Evolutionary conservation across 2,113 vertebrate species (phyloP).

Genomic region (Saguinus midas): DNA sequence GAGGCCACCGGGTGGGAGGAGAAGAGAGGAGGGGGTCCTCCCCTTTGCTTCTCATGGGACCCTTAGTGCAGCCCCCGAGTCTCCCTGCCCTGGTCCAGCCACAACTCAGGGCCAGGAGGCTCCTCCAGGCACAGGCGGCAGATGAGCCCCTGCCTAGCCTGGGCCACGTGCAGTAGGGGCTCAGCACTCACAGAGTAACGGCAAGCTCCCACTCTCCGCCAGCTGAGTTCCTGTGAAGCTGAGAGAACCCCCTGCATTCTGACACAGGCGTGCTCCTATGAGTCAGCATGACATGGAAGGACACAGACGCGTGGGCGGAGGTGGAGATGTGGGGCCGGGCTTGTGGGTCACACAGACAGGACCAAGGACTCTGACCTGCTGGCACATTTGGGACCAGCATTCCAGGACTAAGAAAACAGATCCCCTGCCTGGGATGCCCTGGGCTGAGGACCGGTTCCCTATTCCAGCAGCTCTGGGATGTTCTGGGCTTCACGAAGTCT

Average conservation of each 20-base stretch:
- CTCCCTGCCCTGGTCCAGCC: neutral
- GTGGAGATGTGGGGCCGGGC: neutral
- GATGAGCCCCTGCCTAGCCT: neutral
- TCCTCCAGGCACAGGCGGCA: neutral
- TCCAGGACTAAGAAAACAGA: neutral
- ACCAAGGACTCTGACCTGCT: neutral
- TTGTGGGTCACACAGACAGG: neutral
- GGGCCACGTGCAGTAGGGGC: neutral
- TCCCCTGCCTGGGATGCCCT: neutral
- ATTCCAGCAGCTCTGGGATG: neutral
- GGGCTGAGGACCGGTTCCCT: neutral
- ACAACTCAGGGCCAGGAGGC: neutral
- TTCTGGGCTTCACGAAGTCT: neutral
- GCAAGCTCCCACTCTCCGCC: neutral
- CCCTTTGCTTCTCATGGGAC: neutral
- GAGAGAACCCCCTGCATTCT: neutral
- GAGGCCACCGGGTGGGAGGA: neutral
- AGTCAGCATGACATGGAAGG: neutral
- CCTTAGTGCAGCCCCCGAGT: neutral
- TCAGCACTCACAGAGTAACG: neutral
- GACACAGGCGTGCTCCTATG: neutral
- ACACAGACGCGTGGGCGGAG: too few relatives aligned
- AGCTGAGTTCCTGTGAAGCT: neutral
- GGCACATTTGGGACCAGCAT: too few relatives aligned
- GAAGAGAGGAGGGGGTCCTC: too few relatives aligned